These are phyloP conservation scores for Euphydryas editha DNA, from an alignment of 2,888 invertebrate genomes.

Conservation along the genomic window DNA sequence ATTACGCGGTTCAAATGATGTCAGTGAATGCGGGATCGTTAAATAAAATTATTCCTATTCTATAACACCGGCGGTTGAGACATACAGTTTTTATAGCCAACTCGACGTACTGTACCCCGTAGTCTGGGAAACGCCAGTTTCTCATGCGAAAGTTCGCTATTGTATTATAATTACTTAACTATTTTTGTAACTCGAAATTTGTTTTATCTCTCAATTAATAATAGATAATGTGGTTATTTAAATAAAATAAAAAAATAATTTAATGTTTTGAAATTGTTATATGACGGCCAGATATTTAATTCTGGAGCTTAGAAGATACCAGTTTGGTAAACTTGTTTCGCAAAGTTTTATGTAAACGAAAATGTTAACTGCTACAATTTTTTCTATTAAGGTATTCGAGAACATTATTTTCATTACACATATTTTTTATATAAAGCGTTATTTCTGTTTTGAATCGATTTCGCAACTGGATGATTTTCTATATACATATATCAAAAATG, in stretches of 20 bases:
- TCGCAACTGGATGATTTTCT: background rate
- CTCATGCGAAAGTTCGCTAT: conserved; percentile 75
- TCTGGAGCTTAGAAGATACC: too few species aligned
- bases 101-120: conserved; percentile 53
- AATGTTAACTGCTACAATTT: too few species aligned
- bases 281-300: too few species aligned
- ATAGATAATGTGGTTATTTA: background rate
- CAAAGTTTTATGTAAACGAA: too few species aligned
- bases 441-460: background rate
- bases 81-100: conserved; percentile 59
- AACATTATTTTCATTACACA: too few species aligned
- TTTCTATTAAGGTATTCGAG: too few species aligned
- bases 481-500: background rate
- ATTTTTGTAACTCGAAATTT: conserved; percentile 45
- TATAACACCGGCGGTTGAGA: conserved; percentile 61
- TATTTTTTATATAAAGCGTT: background rate
- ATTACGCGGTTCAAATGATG: conserved; percentile 4
- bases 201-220: conserved; percentile 39
- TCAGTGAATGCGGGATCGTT: conserved; percentile 68
- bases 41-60: conserved; percentile 71
- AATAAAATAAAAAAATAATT: background rate
- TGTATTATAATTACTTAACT: conserved; percentile 47
- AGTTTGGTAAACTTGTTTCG: too few species aligned
- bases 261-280: background rate
- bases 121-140: conserved; percentile 74